Evolutionary conservation across 2,797 vertebrate genomes (phyloP), one percentile per base, ranked within the genome.

Genomic region (Hoplostethus atlanticus): DNA sequence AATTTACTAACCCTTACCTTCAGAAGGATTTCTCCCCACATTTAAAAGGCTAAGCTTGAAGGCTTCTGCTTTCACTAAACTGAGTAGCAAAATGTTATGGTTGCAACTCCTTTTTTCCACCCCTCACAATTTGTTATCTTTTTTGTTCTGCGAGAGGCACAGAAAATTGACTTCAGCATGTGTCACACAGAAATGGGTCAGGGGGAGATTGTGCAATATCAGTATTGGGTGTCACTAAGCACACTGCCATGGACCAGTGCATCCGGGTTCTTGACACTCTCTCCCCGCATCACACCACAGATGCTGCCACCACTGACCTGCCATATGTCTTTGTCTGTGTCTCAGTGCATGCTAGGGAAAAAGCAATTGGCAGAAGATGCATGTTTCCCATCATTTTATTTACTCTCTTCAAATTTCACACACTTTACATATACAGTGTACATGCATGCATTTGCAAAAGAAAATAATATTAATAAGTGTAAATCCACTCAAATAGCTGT

Each of bases 201-300:
- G 72, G 44, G 73, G 75, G 76, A 84, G 76, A 80, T 77, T 82
- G 82, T 80, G 79, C 81, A 80, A 82, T 81, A 84, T 59, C 44
- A 72, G 75, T 69, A 74, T 85, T 79, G 81, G 79, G 78, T 89
- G 83, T 87, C 76, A 84, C 76, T 85, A 80, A 89, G 80, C 86
- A 80, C 76, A 69, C 54, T 54, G 57, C 51, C 77, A 80, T 82
- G 79, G 79, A 85, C 76, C 73, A 74, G 59, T 75, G 73, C 77
- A 53, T 87, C 68, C 15, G 2, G 75, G 78, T 72, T 81, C 75
- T 66, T 79, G 76, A 88, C 81, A 79, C 81, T 69, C 54, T 84
- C 68, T 73, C 58, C 15, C 17, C 2, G 30, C 77, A 72, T 76
- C 81, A 71, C 64, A 57, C 75, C 68, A 76, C 79, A 83, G 80